Percentiles rank a stretch among this genome's conserved stretches.
Conservation (phyloP, 2,113 vertebrate species). For the Potamarius usumacintae region DNA sequence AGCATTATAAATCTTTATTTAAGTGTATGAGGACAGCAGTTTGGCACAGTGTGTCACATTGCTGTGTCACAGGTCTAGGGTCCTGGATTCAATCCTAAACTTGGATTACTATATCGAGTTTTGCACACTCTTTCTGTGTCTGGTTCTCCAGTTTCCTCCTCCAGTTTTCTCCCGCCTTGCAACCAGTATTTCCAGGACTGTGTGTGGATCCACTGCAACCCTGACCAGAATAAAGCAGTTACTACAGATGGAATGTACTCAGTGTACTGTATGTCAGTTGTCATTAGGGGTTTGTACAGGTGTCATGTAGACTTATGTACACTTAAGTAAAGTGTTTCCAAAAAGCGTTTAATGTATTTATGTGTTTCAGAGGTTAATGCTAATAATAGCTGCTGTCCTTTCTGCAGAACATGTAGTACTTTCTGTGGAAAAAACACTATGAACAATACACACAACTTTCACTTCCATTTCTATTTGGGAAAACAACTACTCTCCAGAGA, state of each 20-base stretch:
- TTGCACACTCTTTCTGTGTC: not conserved
- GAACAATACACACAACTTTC: not conserved
- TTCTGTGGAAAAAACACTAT: not conserved
- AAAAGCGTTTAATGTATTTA: not conserved
- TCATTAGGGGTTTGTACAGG: not conserved
- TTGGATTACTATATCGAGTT: not conserved
- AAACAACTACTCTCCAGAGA: not conserved
- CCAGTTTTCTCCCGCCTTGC: not conserved
- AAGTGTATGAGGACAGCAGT: not conserved
- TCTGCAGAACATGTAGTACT: not conserved
- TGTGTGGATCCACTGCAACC: not conserved
- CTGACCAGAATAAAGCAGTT: not conserved
- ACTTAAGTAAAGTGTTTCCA: not conserved
- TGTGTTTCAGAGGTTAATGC: not conserved
- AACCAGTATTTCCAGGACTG: not conserved
- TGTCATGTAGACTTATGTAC: not conserved
- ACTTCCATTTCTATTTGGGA: slow-evolving; percentile 15
- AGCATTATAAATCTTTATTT: not conserved
- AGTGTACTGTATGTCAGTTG: not conserved
- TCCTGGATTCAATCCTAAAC: not conserved
- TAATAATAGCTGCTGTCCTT: not conserved
- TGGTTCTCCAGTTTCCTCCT: not conserved
- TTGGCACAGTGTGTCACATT: not conserved
- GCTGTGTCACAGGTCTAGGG: not conserved
- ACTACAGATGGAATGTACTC: not conserved